Conservation (phyloP, 2,113 vertebrate genomes). For the Rhabdornis inornatus region DNA sequence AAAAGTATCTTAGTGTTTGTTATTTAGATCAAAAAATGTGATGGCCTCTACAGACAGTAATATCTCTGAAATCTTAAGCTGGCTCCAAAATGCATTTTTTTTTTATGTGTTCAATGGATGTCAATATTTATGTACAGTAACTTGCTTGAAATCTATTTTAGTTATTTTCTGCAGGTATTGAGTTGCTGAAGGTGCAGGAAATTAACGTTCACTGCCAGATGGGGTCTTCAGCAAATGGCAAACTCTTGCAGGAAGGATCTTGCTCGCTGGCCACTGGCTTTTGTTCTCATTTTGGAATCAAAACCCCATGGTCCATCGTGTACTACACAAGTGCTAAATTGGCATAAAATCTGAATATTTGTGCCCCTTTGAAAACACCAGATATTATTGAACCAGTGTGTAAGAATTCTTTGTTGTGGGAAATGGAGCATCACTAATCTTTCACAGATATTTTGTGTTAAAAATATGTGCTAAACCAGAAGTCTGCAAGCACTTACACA, state of each 20-base stretch:
- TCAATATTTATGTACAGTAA: neutral
- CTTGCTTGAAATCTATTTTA: neutral
- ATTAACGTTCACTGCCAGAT: rapidly evolving
- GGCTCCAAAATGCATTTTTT: neutral
- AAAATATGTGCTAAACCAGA: neutral
- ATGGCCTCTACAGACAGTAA: neutral
- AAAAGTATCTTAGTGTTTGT: neutral
- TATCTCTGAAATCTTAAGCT: neutral
- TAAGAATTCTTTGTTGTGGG: neutral
- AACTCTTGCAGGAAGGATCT: neutral
- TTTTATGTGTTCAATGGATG: neutral
- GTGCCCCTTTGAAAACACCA: neutral
- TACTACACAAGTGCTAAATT: neutral
- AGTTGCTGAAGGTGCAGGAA: neutral
- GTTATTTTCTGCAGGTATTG: slow-evolving; percentile 20
- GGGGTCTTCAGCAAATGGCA: neutral
- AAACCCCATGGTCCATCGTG: neutral
- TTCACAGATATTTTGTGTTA: neutral
- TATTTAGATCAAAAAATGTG: neutral
- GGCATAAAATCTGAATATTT: neutral
- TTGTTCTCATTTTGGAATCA: neutral
- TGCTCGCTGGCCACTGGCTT: neutral
- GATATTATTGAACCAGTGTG: neutral
- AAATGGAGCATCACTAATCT: neutral
- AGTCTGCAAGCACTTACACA: neutral